These are phyloP conservation scores for Tricholauxania praeusta DNA, from an alignment of 2,888 invertebrate species.

Conservation along the genomic window DNA sequence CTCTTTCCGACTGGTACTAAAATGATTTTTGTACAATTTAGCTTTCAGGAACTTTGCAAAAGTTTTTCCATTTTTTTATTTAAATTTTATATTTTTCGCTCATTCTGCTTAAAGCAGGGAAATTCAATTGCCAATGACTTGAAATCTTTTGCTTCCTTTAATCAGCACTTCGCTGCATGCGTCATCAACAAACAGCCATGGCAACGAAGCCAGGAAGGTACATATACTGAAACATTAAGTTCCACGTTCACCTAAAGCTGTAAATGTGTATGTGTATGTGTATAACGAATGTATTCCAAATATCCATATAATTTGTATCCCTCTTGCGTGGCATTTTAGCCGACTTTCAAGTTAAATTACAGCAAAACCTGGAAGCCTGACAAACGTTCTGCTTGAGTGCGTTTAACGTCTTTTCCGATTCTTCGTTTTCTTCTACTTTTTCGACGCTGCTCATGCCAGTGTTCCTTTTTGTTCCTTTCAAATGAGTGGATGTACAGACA, in stretches of 20 bases:
- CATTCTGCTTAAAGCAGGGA: not conserved
- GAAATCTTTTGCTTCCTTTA: not conserved
- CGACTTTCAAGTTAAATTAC: conserved; percentile 20
- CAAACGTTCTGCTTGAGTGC: conserved; percentile 53
- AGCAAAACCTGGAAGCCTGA: conserved; percentile 47
- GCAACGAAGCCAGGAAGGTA: not conserved
- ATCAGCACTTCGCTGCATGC: not conserved
- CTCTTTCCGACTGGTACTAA: too few relatives aligned
- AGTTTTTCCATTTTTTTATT: not conserved
- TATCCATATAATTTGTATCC: conserved; percentile 14
- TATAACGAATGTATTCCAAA: not conserved
- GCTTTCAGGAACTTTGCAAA: not conserved
- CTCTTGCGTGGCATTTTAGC: conserved; percentile 19
- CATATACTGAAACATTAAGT: too few relatives aligned
- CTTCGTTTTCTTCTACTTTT: not conserved
- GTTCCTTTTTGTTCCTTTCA: too few relatives aligned
- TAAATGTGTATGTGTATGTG: not conserved
- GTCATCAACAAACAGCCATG: not conserved
- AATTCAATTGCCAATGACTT: not conserved
- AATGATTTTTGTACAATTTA: too few relatives aligned
- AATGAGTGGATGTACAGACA: too few relatives aligned
- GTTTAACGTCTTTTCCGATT: conserved; percentile 49
- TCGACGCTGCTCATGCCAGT: not conserved
- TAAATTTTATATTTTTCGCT: conserved; percentile 1
- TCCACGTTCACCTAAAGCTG: not conserved